These are phyloP conservation scores for Drosophila trapezifrons DNA, from an alignment of 1,140 invertebrate species.

Conservation along the genomic window DNA sequence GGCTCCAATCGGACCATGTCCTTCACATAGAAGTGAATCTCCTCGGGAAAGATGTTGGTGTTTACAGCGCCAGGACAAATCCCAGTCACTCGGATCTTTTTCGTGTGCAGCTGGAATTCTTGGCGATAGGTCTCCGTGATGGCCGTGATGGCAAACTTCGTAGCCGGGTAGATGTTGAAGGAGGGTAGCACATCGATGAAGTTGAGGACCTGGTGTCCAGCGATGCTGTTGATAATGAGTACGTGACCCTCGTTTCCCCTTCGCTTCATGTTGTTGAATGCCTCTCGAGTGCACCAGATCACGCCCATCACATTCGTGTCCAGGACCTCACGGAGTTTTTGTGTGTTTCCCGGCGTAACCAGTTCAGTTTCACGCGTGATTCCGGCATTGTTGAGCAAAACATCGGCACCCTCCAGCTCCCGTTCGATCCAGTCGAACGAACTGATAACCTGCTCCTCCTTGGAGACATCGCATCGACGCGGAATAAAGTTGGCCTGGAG, in stretches of 20 bases:
- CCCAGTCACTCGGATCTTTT: slow-evolving; percentile 86
- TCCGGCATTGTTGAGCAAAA: slow-evolving; percentile 91
- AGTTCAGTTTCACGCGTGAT: slow-evolving; percentile 85
- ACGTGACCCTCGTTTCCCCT: slow-evolving; percentile 88
- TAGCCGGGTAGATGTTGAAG: slow-evolving; percentile 86
- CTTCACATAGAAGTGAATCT: slow-evolving; percentile 73
- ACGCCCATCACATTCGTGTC: slow-evolving; percentile 90
- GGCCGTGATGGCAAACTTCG: slow-evolving; percentile 87
- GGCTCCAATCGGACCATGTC: slow-evolving; percentile 74
- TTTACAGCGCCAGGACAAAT: slow-evolving; percentile 87
- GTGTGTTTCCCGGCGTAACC: slow-evolving; percentile 84
- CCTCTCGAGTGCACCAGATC: slow-evolving; percentile 88
- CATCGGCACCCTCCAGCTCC: slow-evolving; percentile 87
- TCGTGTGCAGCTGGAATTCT: slow-evolving; percentile 85
- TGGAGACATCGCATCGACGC: slow-evolving; percentile 87
- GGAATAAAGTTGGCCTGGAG: slow-evolving; percentile 84
- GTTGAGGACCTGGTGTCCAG: slow-evolving; percentile 80
- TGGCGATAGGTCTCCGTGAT: slow-evolving; percentile 86
- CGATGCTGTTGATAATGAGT: slow-evolving; percentile 79
- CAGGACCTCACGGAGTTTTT: slow-evolving; percentile 84
- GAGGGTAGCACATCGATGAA: slow-evolving; percentile 80
- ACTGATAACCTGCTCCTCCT: slow-evolving; percentile 88
- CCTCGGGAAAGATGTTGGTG: slow-evolving; percentile 85
- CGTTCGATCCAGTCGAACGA: slow-evolving; percentile 88
- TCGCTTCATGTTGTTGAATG: slow-evolving; percentile 88